Percentiles rank a stretch among this genome's conserved stretches.
Conservation (phyloP, 2,888 invertebrate genomes). For the Dysmachus trigonus region DNA sequence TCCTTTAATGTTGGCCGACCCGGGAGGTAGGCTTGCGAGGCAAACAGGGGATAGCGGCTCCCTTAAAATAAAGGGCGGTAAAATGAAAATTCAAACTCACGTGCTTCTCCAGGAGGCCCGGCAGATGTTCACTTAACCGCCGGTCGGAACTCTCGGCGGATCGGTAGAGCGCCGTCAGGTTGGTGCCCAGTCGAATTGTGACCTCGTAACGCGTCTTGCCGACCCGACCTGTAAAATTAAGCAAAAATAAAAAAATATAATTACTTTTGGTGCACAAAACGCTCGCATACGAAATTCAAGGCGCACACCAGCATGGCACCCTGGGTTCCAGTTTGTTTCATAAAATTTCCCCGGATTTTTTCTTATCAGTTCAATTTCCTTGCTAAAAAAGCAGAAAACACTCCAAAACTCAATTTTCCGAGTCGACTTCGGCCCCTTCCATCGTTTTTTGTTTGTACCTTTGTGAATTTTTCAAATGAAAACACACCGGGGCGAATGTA, state of each 20-base stretch:
- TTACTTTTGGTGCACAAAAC: background rate
- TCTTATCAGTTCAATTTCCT: slow-evolving; percentile 34
- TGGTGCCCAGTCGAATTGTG: slow-evolving; percentile 63
- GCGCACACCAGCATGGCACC: background rate
- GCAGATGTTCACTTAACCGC: slow-evolving; percentile 56
- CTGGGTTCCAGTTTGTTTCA: background rate
- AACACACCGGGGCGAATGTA: background rate
- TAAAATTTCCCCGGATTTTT: slow-evolving; percentile 10
- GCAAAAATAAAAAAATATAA: slow-evolving; percentile 13
- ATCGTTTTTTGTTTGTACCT: slow-evolving; percentile 14
- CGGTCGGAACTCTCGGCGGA: slow-evolving; percentile 55
- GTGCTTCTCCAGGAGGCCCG: slow-evolving; percentile 60
- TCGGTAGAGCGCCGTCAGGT: slow-evolving; percentile 61
- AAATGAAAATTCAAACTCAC: slow-evolving; percentile 55
- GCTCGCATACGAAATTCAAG: background rate
- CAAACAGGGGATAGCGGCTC: background rate
- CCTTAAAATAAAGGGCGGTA: background rate
- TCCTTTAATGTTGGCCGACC: background rate
- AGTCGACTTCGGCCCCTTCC: background rate
- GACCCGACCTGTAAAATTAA: slow-evolving; percentile 56
- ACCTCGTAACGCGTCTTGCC: slow-evolving; percentile 63
- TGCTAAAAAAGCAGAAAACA: background rate
- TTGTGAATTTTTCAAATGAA: slow-evolving; percentile 30
- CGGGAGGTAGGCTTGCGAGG: background rate
- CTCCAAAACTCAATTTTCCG: slow-evolving; percentile 30